Percentiles rank a stretch among this genome's conserved stretches.
These are phyloP conservation scores for Monochamus saltuarius DNA, from an alignment of 1,140 invertebrate species.

Conservation along the genomic window DNA sequence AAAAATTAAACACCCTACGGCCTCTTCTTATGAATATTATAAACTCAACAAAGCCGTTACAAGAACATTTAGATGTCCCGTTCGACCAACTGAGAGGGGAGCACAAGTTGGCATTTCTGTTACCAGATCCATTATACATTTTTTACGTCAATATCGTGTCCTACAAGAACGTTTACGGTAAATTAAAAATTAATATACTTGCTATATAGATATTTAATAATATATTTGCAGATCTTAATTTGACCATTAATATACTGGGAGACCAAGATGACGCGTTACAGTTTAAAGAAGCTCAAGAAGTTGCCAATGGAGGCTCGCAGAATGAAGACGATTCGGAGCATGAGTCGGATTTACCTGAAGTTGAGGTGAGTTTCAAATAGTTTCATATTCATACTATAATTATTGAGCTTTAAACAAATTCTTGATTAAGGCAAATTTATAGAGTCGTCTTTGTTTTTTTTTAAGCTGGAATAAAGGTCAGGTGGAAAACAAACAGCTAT, in stretches of 20 bases:
- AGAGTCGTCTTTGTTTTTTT: no score
- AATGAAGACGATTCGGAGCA: constrained; percentile 61
- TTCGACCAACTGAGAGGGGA: constrained; percentile 75
- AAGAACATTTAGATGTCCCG: constrained; percentile 83
- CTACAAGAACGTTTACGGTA: constrained; percentile 73
- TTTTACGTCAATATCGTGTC: constrained; percentile 83
- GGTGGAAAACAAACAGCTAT: no score
- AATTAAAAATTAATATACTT: background rate
- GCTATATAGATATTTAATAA: no score
- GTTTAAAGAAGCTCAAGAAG: constrained; percentile 54
- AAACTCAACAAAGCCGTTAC: constrained; percentile 83
- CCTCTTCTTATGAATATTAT: constrained; percentile 76
- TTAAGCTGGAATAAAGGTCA: no score
- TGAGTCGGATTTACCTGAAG: constrained; percentile 64
- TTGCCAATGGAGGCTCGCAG: constrained; percentile 9
- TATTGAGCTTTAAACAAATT: no score
- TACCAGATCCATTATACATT: constrained; percentile 84
- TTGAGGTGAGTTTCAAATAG: constrained; percentile 41
- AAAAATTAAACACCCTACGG: constrained; percentile 76
- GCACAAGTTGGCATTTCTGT: constrained; percentile 70
- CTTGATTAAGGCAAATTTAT: no score
- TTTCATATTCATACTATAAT: background rate
- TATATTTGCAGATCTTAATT: constrained; percentile 17
- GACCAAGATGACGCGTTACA: constrained; percentile 80
- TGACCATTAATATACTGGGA: constrained; percentile 68